Evolutionary conservation across 1,140 invertebrate species (phyloP), one percentile per base, ranked within the genome.

Genomic region (Scylla paramamosain): DNA sequence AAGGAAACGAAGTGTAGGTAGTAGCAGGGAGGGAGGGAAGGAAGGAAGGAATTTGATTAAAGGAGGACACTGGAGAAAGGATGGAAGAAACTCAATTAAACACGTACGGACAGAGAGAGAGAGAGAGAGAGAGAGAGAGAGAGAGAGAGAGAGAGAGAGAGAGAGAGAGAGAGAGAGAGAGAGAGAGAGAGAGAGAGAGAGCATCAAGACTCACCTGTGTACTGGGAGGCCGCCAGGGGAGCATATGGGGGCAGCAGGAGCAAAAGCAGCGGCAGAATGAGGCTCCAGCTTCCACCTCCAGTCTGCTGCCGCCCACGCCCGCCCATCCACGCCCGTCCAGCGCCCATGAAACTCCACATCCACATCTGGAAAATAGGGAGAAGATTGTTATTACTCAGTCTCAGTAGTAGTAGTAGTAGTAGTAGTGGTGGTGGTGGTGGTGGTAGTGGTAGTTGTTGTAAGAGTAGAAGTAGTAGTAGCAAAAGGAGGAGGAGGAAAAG

Each of bases 61-160:
- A 77, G n/a, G 12, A n/a, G 10, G 67, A 20, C 12, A 77, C 20
- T 25, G 10, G 67, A 77, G 67, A 25, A 77, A 12, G 20, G 67
- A 77, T 25, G 67, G 67, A 59, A 59, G 52, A 14, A 59, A 59
- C 52, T 59, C 52, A 20, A 59, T 59, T 59, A 12, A 59, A 59
- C 39, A 39, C 39, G 39, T 39, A 39, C 52, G 52, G 52, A 77
- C 20, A 77, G 67, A 77, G 67, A 77, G 67, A 77, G 67, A 77
- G 67, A 77, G 67, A 77, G 67, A 77, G 67, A 77, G 67, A 77
- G 67, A 77, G 67, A 77, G 67, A 77, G 67, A 77, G 67, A 77
- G 52, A 59, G 52, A 59, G 52, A 59, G 67, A n/a, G n/a, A 77
- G 67, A n/a, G n/a, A n/a, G 67, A 77, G n/a, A n/a, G n/a, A n/a